Evolutionary conservation across 2,797 vertebrate genomes (phyloP), one percentile per base, ranked within the genome.

Genomic region (Anomalospiza imberbis): DNA sequence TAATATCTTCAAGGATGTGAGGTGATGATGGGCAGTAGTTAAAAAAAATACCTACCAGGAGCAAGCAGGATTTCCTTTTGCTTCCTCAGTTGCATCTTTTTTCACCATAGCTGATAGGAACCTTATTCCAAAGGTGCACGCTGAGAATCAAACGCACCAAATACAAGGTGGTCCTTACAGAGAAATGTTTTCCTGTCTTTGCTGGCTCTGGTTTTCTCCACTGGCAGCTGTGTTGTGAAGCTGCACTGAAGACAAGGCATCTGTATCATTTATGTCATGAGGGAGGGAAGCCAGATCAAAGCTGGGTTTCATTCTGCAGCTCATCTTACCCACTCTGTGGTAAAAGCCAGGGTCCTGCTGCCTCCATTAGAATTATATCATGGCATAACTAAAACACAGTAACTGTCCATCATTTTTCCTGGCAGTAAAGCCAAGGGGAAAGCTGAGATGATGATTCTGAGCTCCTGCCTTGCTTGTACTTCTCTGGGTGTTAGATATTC

Each of bases 121-220:
- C 17, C 9, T 61, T 38, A n/a, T 67, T 85, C 57, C 42, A 50
- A 60, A 91, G 57, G 53, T 67, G 1, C 21, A 29, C 19, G 8
- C 19, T 36, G 38, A 57, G 45, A 60, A 60, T 60, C 17, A 60
- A 19, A 17, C 26, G 34, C 21, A 47, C 55, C 34, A 70, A 28
- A 54, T 22, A 6, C 7, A 15, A 10, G 1, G 0, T 12, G 44
- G 7, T 31, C 31, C 6, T 22, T 48, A 8, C 1, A 32, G 75
- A 71, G 50, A 12, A 15, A 40, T 21, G 7, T 38, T 85, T 84
- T 86, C 6, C 6, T 75, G 1, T 47, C 70, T 78, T 63, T 28
- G 13, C 1, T 34, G 70, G 40, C 15, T 5, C 1, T 58, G 40
- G 5, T 70, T 90, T 81, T 74, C 48, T 80, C 28, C 42, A 9